Evolutionary conservation across 2,113 vertebrate genomes (phyloP).

Genomic region (Crotophaga sulcirostris): DNA sequence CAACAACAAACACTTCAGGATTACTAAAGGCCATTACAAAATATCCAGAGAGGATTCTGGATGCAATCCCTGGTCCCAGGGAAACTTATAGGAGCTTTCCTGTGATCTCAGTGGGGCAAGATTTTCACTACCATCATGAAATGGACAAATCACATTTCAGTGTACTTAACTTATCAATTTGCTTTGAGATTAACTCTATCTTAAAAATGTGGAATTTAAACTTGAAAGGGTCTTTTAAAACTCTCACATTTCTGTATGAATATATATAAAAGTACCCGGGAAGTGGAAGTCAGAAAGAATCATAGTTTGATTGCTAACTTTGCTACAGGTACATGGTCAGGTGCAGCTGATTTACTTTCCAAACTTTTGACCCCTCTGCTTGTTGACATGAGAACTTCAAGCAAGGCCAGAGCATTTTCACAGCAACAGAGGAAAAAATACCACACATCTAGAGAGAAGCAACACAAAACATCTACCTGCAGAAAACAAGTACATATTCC

Average conservation of each 20-base stretch:
- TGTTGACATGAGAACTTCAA: neutral
- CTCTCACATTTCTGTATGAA: neutral
- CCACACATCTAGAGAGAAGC: fast-evolving
- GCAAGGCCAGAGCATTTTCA: neutral
- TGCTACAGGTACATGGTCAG: neutral
- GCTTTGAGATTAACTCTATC: neutral
- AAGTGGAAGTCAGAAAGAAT: neutral
- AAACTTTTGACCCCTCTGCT: neutral
- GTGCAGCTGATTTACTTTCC: neutral
- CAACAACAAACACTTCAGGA: neutral
- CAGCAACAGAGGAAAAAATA: neutral
- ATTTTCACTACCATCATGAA: neutral
- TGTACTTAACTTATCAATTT: neutral
- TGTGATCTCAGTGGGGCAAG: neutral
- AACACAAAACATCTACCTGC: neutral
- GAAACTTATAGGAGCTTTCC: neutral
- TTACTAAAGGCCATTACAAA: neutral
- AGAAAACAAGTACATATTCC: neutral
- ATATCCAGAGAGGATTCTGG: neutral
- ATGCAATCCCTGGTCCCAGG: neutral
- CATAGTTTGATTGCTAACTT: neutral
- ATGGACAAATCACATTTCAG: neutral
- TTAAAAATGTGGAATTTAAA: neutral
- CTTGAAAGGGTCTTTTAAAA: neutral
- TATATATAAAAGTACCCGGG: neutral